Conservation (phyloP, 2,888 invertebrate species). For the Atrina japonica region DNA sequence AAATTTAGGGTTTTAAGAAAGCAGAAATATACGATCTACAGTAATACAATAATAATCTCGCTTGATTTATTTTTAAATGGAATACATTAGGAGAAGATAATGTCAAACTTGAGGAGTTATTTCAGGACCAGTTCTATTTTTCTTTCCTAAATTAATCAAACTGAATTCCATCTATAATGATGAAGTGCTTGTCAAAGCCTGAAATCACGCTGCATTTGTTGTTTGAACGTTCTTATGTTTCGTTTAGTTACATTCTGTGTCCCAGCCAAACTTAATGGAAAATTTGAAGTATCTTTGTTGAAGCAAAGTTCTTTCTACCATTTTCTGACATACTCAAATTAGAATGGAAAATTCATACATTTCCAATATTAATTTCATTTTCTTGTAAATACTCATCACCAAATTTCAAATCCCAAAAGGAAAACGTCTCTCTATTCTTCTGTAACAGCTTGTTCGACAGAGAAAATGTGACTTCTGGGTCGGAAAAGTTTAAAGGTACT, state of each 20-base stretch:
- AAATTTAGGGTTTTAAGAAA: no score
- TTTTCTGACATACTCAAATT: slow-evolving; percentile 11
- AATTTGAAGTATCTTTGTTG: slow-evolving; percentile 19
- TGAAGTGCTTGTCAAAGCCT: slow-evolving; percentile 9
- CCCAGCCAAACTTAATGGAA: slow-evolving; percentile 15
- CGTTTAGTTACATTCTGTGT: slow-evolving; percentile 6
- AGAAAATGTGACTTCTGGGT: background rate
- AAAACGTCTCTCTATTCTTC: background rate
- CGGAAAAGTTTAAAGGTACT: background rate
- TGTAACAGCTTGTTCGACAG: background rate
- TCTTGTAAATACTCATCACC: slow-evolving; percentile 19
- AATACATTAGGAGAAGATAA: no score
- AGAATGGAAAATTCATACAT: slow-evolving; percentile 31
- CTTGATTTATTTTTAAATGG: no score
- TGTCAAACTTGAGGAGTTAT: no score
- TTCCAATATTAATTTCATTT: slow-evolving; percentile 32
- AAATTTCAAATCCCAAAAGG: slow-evolving; percentile 13
- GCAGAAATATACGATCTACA: no score
- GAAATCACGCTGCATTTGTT: slow-evolving; percentile 23
- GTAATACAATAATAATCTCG: no score
- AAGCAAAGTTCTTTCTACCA: slow-evolving; percentile 13
- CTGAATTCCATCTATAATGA: slow-evolving; percentile 24
- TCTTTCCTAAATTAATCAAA: slow-evolving; percentile 30
- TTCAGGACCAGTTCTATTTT: slow-evolving; percentile 1
- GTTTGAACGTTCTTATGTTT: slow-evolving; percentile 11